Evolutionary conservation across 2,113 vertebrate species (phyloP).

Genomic region (Proterorhinus semilunaris): DNA sequence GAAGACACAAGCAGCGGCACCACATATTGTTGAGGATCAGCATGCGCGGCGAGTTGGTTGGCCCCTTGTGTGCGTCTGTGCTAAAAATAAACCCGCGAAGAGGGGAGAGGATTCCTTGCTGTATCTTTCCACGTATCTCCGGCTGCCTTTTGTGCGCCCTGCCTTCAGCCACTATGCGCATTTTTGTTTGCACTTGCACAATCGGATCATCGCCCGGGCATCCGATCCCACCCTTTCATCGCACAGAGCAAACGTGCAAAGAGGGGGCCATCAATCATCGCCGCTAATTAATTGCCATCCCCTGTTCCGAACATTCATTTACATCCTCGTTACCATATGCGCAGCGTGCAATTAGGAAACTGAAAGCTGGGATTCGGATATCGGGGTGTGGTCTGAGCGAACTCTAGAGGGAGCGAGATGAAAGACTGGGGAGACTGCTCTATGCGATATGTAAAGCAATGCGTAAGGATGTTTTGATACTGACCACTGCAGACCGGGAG

Average conservation of each 20-base stretch:
- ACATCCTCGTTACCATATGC: not conserved
- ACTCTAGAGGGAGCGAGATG: not conserved
- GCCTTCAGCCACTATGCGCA: not conserved
- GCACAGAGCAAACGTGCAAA: not conserved
- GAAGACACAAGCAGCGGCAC: slow-evolving; percentile 16
- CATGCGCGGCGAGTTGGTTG: slow-evolving; percentile 47
- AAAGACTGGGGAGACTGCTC: not conserved
- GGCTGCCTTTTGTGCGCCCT: slow-evolving; percentile 19
- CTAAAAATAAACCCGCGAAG: slow-evolving; percentile 73
- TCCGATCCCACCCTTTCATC: not conserved
- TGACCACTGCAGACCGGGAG: not conserved
- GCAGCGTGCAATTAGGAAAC: not conserved
- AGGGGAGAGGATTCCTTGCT: slow-evolving; percentile 42
- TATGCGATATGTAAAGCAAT: not conserved
- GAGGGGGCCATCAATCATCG: not conserved
- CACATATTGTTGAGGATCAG: slow-evolving; percentile 48
- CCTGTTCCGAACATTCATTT: not conserved
- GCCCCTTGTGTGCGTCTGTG: slow-evolving; percentile 60
- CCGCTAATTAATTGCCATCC: not conserved
- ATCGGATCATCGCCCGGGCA: not conserved
- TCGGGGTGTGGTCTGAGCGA: not conserved
- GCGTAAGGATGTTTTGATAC: not conserved
- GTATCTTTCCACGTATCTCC: slow-evolving; percentile 33
- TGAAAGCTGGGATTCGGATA: not conserved
- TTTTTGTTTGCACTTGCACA: not conserved